These are phyloP conservation scores for Drosophila pegasa DNA, from an alignment of 2,888 invertebrate genomes.

Conservation along the genomic window DNA sequence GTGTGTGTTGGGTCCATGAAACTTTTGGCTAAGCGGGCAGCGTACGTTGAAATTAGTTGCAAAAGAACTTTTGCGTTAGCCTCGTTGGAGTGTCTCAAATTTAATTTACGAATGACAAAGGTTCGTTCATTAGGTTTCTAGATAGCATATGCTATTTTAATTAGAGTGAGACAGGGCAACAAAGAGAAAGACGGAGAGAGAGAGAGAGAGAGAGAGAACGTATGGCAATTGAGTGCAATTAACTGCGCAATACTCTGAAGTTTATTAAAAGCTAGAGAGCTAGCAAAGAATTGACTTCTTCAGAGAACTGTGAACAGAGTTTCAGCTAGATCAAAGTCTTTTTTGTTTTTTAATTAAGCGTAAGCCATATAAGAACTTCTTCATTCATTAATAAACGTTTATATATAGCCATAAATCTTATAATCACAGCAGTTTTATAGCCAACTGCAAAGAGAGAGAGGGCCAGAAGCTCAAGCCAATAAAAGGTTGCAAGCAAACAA, in stretches of 20 bases:
- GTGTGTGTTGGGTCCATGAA: conserved; percentile 43
- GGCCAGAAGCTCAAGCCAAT: background rate
- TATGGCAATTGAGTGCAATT: background rate
- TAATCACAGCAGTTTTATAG: background rate
- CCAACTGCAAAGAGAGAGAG: background rate
- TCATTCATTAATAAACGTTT: background rate
- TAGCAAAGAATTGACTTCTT: no score
- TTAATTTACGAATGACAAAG: conserved; percentile 70
- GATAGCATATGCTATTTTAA: conserved; percentile 63
- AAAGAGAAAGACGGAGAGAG: background rate
- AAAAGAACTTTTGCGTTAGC: conserved; percentile 60
- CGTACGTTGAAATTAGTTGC: conserved; percentile 61
- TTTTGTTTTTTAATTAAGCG: no score
- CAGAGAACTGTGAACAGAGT: no score
- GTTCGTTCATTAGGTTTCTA: conserved; percentile 62
- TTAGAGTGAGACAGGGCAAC: conserved; percentile 41
- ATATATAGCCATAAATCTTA: background rate
- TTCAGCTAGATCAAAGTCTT: no score
- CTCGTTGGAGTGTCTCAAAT: conserved; percentile 57
- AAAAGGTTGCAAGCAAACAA: background rate
- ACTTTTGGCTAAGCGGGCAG: conserved; percentile 59
- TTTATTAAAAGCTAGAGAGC: background rate
- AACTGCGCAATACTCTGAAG: background rate
- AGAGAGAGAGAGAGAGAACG: background rate
- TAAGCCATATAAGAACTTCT: no score